These are phyloP conservation scores for Setipinna tenuifilis DNA, from an alignment of 2,797 vertebrate species.

Conservation along the genomic window DNA sequence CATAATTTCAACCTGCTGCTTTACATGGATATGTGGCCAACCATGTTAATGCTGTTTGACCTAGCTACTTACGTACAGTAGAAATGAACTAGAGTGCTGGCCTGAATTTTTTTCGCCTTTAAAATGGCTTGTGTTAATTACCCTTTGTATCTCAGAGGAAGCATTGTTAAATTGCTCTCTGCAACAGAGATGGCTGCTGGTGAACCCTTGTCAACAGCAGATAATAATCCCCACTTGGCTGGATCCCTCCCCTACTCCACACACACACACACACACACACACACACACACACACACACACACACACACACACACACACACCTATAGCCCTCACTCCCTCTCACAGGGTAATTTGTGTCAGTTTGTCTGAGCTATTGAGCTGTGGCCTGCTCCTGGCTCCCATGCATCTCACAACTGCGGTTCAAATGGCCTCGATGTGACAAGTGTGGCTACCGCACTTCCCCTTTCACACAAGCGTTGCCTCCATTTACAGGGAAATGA, in stretches of 20 bases:
- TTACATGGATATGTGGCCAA: too few relatives aligned
- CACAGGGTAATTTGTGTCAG: conserved; percentile 49
- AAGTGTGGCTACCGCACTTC: conserved; percentile 35
- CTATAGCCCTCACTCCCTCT: conserved; percentile 28
- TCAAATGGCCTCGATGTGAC: conserved; percentile 47
- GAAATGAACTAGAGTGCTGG: neutral
- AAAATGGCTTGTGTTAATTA: neutral
- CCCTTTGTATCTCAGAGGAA: conserved; percentile 27
- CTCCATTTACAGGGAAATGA: conserved; percentile 41
- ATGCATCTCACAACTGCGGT: neutral
- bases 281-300: too few relatives aligned
- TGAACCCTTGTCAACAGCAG: conserved; percentile 44
- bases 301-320: conserved; percentile 18
- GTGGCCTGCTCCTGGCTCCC: neutral
- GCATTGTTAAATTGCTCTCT: conserved; percentile 22
- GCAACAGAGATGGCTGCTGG: conserved; percentile 48
- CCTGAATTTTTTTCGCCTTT: conserved; percentile 14
- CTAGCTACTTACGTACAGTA: too few relatives aligned
- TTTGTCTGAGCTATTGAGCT: conserved; percentile 36
- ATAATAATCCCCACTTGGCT: conserved; percentile 49
- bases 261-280: neutral
- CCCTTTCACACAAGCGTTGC: conserved; percentile 33
- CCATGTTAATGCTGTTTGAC: too few relatives aligned
- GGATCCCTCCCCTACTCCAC: too few relatives aligned
- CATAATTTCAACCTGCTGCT: too few relatives aligned